Conservation (phyloP, 2,888 invertebrate genomes). For the Lucinisca nassula region DNA sequence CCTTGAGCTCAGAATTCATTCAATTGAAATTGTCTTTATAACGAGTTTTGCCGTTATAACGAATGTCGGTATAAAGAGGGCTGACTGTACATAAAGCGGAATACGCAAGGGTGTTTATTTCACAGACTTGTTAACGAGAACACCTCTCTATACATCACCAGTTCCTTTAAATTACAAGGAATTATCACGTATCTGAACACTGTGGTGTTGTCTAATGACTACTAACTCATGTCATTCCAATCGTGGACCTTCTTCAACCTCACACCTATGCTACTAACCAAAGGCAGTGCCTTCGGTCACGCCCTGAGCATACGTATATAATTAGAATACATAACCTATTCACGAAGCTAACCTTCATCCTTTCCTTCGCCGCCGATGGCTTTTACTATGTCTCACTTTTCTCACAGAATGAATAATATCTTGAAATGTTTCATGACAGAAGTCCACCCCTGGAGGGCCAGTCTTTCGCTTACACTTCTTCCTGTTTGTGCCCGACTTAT, state of each 20-base stretch:
- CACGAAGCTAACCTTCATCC: constrained; percentile 12
- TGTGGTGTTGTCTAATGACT: constrained; percentile 41
- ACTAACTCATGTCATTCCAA: background rate
- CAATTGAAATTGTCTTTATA: no score
- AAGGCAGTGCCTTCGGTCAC: background rate
- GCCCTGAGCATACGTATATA: constrained; percentile 7
- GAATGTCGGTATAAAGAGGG: no score
- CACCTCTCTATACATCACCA: background rate
- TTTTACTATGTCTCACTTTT: constrained; percentile 29
- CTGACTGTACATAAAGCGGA: no score
- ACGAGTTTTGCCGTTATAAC: no score
- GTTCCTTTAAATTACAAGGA: background rate
- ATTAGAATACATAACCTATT: constrained; percentile 10
- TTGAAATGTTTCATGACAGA: constrained; percentile 31
- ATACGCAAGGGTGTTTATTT: no score
- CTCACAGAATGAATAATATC: background rate
- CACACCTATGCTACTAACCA: background rate
- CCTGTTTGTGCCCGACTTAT: background rate
- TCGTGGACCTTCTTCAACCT: background rate
- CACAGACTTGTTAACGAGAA: no score
- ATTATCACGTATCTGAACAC: constrained; percentile 46
- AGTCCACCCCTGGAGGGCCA: constrained; percentile 24
- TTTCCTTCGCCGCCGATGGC: constrained; percentile 36
- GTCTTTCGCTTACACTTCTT: constrained; percentile 6
- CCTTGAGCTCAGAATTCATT: no score